A percentile compares a stretch with the other conserved stretches of the same genome.
Evolutionary conservation across 1,140 invertebrate genomes (phyloP).

Genomic region (Heterodera carotae): DNA sequence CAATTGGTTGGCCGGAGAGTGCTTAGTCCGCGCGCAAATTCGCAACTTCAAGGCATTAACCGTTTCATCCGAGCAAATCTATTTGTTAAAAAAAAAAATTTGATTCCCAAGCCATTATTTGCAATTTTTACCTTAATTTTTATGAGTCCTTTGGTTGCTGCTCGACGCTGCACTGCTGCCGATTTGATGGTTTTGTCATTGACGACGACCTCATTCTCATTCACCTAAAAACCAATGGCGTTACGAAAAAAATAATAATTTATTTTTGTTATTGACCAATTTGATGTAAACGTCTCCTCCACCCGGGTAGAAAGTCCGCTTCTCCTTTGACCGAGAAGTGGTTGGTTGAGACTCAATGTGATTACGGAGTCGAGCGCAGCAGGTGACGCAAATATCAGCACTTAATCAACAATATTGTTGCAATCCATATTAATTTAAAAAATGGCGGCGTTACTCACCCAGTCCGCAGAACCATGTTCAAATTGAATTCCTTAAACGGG

Average conservation of each 20-base stretch:
- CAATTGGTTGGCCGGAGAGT: constrained; percentile 49
- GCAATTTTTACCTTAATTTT: constrained; percentile 40
- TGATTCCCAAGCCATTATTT: background rate
- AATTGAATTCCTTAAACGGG: background rate
- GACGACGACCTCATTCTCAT: constrained; percentile 26
- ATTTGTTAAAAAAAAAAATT: constrained; percentile 20
- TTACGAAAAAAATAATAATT: background rate
- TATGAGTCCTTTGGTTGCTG: constrained; percentile 34
- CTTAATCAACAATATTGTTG: background rate
- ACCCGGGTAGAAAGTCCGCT: constrained; percentile 39
- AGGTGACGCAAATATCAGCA: constrained; percentile 11
- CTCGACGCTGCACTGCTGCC: constrained; percentile 31
- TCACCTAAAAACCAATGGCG: constrained; percentile 34
- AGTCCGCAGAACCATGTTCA: background rate
- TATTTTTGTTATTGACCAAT: constrained; percentile 21
- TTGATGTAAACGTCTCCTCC: constrained; percentile 44
- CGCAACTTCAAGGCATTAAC: constrained; percentile 45
- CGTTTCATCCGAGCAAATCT: constrained; percentile 30
- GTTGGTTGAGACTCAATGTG: background rate
- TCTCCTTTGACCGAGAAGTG: background rate
- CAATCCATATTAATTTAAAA: background rate
- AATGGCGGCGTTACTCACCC: background rate
- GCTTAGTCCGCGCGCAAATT: constrained; percentile 35
- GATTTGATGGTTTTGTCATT: background rate
- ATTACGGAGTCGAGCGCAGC: constrained; percentile 20